These are phyloP conservation scores for Trichogramma pretiosum DNA, from an alignment of 1,140 invertebrate genomes.

Conservation along the genomic window DNA sequence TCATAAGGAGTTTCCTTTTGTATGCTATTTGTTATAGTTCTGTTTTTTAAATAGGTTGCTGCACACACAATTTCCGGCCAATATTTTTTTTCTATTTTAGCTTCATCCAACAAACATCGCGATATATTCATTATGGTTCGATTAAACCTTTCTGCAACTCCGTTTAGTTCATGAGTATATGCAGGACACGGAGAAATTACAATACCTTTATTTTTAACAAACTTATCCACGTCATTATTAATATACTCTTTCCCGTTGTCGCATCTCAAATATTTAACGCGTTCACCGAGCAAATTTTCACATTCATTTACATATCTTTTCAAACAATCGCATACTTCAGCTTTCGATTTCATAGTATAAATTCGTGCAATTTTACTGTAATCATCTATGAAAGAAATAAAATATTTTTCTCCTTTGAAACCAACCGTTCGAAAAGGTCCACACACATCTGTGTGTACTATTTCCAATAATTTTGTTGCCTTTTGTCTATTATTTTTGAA, in stretches of 20 bases:
- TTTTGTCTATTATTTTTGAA: background rate
- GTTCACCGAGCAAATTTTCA: background rate
- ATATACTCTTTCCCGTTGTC: no score
- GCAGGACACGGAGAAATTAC: no score
- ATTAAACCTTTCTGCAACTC: slow-evolving; percentile 19
- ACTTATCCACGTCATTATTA: no score
- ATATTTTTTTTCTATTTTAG: slow-evolving; percentile 26
- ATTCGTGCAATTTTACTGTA: background rate
- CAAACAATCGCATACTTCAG: background rate
- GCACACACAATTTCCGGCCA: slow-evolving; percentile 29
- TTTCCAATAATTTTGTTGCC: background rate
- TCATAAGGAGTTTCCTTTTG: slow-evolving; percentile 36
- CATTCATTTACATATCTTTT: background rate
- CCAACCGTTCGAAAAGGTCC: no score
- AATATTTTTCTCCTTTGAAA: no score
- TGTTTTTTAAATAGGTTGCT: slow-evolving; percentile 30
- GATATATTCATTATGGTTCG: slow-evolving; percentile 19
- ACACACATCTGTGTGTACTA: no score
- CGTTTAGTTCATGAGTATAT: slow-evolving; percentile 18
- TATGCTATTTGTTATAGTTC: slow-evolving; percentile 29
- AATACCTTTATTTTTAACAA: no score
- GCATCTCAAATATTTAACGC: background rate
- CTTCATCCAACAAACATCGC: slow-evolving; percentile 24
- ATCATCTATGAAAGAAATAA: background rate
- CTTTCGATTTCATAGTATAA: background rate